Evolutionary conservation across 2,113 vertebrate genomes (phyloP).

Genomic region (Acrocephalus kingi): DNA sequence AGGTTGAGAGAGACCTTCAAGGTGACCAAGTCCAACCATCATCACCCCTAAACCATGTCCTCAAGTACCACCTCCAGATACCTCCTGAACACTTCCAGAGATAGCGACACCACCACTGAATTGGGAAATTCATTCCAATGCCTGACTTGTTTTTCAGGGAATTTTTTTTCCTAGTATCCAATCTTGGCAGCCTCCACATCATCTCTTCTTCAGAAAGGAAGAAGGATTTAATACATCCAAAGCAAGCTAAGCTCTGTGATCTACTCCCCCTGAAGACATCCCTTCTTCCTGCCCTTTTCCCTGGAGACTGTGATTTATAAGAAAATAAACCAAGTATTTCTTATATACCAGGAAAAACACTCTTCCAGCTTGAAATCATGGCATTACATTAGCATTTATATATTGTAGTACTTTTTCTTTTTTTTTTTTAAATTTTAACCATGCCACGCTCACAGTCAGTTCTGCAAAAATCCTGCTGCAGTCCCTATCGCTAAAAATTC

Average conservation of each 20-base stretch:
- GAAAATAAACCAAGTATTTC: neutral
- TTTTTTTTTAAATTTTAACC: neutral
- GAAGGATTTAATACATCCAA: neutral
- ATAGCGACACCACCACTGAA: neutral
- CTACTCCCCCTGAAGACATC: neutral
- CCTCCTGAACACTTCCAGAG: neutral
- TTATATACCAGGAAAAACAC: neutral
- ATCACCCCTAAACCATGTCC: neutral
- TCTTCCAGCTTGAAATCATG: neutral
- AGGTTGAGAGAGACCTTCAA: neutral
- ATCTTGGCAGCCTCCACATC: neutral
- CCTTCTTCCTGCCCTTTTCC: neutral
- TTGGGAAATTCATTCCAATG: neutral
- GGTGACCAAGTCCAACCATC: neutral
- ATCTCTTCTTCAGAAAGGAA: neutral
- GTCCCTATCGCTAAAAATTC: fast-evolving
- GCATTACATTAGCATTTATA: neutral
- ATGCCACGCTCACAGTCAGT: fast-evolving
- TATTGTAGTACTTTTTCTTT: neutral
- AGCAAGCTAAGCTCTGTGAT: neutral
- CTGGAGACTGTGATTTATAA: neutral
- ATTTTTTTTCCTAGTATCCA: neutral
- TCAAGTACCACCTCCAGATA: neutral
- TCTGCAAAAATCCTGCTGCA: neutral
- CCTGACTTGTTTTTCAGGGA: neutral